phyloP scores from a whole-genome alignment of 1,140 invertebrate genomes.

The Dufourea novaeangliae region DNA sequence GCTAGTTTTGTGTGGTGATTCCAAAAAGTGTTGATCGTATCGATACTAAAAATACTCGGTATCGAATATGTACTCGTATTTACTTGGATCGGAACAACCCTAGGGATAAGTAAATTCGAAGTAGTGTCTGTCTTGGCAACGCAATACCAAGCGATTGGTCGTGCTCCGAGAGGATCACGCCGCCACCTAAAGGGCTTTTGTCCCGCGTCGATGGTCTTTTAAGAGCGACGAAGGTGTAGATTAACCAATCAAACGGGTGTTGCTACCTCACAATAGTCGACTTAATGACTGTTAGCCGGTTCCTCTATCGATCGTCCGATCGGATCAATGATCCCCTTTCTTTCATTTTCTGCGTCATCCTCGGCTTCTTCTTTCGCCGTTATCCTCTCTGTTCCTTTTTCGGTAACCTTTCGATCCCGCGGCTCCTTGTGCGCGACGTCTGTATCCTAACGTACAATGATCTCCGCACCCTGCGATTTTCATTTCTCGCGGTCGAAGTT shows the following conservation, averaged over 20 bases:
- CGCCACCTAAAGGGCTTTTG: slow-evolving; percentile 26
- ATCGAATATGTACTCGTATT: too few relatives aligned
- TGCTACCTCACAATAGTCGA: slow-evolving; percentile 73
- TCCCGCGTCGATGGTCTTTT: slow-evolving; percentile 45
- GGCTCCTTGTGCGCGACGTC: not conserved
- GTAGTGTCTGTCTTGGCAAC: not conserved
- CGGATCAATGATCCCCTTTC: slow-evolving; percentile 65
- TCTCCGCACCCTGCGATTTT: too few relatives aligned
- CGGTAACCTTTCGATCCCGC: slow-evolving; percentile 3
- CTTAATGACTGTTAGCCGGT: slow-evolving; percentile 74
- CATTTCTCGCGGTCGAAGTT: too few relatives aligned
- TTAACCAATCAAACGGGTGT: slow-evolving; percentile 78
- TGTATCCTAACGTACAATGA: too few relatives aligned
- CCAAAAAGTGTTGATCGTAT: too few relatives aligned
- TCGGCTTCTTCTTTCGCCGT: slow-evolving; percentile 50
- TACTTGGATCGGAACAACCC: too few relatives aligned
- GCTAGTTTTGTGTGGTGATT: too few relatives aligned
- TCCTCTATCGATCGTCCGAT: slow-evolving; percentile 63
- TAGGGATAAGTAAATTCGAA: slow-evolving; percentile 19
- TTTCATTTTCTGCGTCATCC: slow-evolving; percentile 63
- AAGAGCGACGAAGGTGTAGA: slow-evolving; percentile 63
- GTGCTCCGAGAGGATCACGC: not conserved
- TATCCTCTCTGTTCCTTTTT: slow-evolving; percentile 43
- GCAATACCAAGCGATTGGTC: not conserved
- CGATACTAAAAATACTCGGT: too few relatives aligned